Evolutionary conservation across 2,888 invertebrate genomes (phyloP).

Genomic region (Terebella lapidaria): DNA sequence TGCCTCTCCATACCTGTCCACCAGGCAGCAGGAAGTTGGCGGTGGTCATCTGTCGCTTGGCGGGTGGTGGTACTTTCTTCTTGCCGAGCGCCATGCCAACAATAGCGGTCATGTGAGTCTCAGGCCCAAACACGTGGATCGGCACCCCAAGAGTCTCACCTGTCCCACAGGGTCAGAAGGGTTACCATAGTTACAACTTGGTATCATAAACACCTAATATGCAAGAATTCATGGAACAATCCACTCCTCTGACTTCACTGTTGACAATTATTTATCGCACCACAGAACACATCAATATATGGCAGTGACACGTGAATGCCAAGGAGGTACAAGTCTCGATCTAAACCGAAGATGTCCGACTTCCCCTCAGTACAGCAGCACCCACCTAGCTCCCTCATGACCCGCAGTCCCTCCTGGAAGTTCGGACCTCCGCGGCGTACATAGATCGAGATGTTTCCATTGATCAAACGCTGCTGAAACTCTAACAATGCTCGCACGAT

Average conservation of each 20-base stretch:
- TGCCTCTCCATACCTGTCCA: slow-evolving; percentile 49
- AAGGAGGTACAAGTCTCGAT: no score
- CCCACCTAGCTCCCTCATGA: slow-evolving; percentile 80
- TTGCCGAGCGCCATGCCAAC: slow-evolving; percentile 95
- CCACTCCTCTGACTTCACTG: no score
- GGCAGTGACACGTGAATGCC: no score
- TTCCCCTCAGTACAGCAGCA: not conserved
- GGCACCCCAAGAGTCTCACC: slow-evolving; percentile 75
- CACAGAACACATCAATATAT: no score
- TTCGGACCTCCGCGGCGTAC: slow-evolving; percentile 97
- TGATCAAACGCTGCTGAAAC: slow-evolving; percentile 81
- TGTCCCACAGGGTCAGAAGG: no score
- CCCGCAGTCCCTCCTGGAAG: slow-evolving; percentile 93
- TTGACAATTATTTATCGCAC: no score
- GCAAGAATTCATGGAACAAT: no score
- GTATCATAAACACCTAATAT: no score
- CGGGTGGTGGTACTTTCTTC: slow-evolving; percentile 60
- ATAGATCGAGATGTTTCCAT: slow-evolving; percentile 89
- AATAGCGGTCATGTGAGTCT: slow-evolving; percentile 99
- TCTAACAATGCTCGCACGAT: slow-evolving; percentile 94
- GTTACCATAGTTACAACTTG: no score
- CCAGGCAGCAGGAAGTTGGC: slow-evolving; percentile 84
- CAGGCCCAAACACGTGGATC: slow-evolving; percentile 91
- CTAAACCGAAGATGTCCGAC: not conserved
- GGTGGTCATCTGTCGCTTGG: slow-evolving; percentile 69